Conservation (phyloP, 64 coral and sea anemone genomes). For the Montipora cactus region DNA sequence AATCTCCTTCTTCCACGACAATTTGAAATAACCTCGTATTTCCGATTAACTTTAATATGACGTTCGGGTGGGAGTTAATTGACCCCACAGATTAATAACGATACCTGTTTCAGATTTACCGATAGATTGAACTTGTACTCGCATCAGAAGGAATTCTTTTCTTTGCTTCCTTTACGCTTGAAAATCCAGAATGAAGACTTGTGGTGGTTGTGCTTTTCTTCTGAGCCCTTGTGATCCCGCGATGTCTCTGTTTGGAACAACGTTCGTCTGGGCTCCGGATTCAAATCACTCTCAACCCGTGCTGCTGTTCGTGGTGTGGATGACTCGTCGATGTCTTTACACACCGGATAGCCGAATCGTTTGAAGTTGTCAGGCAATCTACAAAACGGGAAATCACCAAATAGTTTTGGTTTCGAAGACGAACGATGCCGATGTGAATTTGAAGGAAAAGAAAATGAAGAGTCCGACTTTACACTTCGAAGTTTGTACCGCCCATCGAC, state of each 20-base stretch:
- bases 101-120: too few species aligned
- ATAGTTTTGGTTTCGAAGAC: not conserved
- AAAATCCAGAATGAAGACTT: constrained; percentile 24
- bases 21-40: too few species aligned
- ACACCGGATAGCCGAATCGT: not conserved
- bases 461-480: not conserved
- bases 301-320: not conserved
- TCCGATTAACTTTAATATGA: too few species aligned
- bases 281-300: not conserved
- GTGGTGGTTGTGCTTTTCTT: not conserved
- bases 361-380: not conserved
- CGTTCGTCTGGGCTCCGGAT: not conserved
- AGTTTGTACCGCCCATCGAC: not conserved
- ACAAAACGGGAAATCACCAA: not conserved
- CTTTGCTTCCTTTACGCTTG: constrained; percentile 33
- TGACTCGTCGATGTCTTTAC: not conserved
- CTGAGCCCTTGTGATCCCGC: not conserved
- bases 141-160: not conserved
- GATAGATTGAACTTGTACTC: not conserved
- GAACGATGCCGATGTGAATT: not conserved
- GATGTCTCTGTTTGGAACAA: not conserved
- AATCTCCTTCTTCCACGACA: too few species aligned
- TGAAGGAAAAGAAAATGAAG: not conserved
- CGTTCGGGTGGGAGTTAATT: too few species aligned
- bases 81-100: too few species aligned